Percentiles rank a stretch among this genome's conserved stretches.
phyloP scores from a whole-genome alignment of 2,113 vertebrate genomes.

The Muntiacus reevesi region DNA sequence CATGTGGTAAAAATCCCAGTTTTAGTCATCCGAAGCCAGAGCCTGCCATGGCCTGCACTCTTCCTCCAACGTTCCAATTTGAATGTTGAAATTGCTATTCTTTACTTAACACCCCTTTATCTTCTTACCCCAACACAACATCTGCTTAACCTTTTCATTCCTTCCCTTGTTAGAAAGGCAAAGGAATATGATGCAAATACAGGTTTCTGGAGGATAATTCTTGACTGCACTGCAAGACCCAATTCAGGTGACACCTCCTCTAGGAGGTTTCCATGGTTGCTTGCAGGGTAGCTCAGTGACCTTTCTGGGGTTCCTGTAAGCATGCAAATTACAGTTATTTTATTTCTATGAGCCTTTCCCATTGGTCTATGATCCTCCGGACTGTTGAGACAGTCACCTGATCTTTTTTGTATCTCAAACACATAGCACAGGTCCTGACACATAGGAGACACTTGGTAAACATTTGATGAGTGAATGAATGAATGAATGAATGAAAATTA shows the following conservation, averaged over 20 bases:
- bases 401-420: background rate
- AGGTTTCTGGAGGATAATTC: background rate
- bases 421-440: background rate
- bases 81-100: background rate
- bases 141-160: background rate
- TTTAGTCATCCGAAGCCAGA: background rate
- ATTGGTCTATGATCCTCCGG: background rate
- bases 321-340: background rate
- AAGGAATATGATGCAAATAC: background rate
- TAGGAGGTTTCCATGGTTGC: background rate
- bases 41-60: background rate
- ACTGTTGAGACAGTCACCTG: background rate
- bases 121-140: background rate
- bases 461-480: background rate
- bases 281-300: background rate
- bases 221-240: background rate
- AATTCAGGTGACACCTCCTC: background rate
- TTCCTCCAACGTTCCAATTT: background rate
- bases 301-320: background rate
- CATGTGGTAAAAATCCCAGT: background rate
- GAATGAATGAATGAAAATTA: background rate
- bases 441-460: background rate
- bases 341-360: background rate
- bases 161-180: background rate
- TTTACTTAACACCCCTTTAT: background rate